Evolutionary conservation across 2,113 vertebrate species (phyloP).

Genomic region (Cygnus atratus): DNA sequence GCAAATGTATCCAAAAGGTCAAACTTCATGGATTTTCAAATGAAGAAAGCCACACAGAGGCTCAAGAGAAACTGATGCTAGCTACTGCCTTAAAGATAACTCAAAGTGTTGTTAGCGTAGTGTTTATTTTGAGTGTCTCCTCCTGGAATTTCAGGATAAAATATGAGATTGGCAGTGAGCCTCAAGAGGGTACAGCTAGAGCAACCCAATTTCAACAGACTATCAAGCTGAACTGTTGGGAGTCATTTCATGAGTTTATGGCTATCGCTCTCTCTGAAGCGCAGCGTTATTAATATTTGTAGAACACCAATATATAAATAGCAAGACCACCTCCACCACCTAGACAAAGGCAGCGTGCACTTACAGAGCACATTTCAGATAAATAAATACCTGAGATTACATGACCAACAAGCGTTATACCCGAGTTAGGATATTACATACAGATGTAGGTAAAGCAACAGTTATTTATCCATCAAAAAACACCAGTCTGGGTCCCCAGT

Average conservation of each 20-base stretch:
- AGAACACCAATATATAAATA: slow-evolving; percentile 22
- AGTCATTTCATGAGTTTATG: slow-evolving; percentile 51
- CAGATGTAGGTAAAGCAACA: background rate
- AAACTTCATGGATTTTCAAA: slow-evolving; percentile 15
- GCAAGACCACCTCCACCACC: slow-evolving; percentile 18
- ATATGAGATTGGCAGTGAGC: slow-evolving; percentile 36
- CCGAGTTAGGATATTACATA: background rate
- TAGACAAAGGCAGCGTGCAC: background rate
- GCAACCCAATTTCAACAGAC: slow-evolving; percentile 55
- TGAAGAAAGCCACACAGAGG: slow-evolving; percentile 12
- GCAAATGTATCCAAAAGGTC: slow-evolving; percentile 16
- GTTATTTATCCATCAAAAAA: background rate
- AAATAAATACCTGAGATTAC: background rate
- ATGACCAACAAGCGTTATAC: background rate
- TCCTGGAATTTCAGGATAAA: slow-evolving; percentile 37
- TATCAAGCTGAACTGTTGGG: slow-evolving; percentile 42
- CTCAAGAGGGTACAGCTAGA: slow-evolving; percentile 30
- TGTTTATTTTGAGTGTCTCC: slow-evolving; percentile 63
- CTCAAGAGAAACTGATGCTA: background rate
- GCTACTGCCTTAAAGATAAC: slow-evolving; percentile 14
- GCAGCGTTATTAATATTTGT: background rate
- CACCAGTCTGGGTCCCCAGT: background rate
- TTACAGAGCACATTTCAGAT: background rate
- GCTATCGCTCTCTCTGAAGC: background rate
- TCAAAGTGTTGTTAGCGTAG: slow-evolving; percentile 2